Base-by-base conservation (phyloP, 92 coral and sea anemone genomes). In the Scolanthus callimorphus region DNA sequence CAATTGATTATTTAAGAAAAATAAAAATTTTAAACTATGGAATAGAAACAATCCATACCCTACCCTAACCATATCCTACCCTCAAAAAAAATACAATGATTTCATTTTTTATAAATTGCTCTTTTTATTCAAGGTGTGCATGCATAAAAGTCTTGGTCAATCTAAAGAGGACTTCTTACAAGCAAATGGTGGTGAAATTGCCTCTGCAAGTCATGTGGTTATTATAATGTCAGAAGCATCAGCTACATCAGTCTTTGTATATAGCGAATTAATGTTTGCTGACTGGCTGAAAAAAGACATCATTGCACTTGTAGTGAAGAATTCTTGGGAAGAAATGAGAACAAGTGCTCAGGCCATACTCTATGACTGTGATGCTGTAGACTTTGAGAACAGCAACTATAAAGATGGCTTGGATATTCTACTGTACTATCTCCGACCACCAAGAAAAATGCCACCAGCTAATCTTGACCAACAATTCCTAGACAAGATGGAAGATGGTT, bases 391-490 rank as follows among this genome's bases (percentile, higher is more conserved):
- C 27, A 60, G 39, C 15, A 46, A 60, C 3, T 80, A 62, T 48
- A 51, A 65, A 2, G 96, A 91, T 2, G 75, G 96, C 48, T 60
- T 88, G 27, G 97, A 83, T 51, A 84, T 91, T 25, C 64, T 91
- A 57, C 27, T 81, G 73, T 91, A 83, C 61, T 86, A 88, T 57
- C 58, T 91, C 20, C 88, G 73, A 51, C 97, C 96, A 20, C 69
- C 81, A 2, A 86, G 89, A 0, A 76, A 75, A 30, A 85, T 85
- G 89, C 96, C 97, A 21, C 83, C 91, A 4, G 97, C 78, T 19
- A 88, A 83, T 57, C 61, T 91, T 60, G 96, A 91, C 54, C 97
- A 88, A 29, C 89, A 88, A 11, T 91, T 83, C 49, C 59, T 83
- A 55, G 85, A 83, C 38, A 76, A 81, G 11, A 83, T 91, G 97